Evolutionary conservation across 2,888 invertebrate genomes (phyloP).

Genomic region (Drosophila setosimentum): DNA sequence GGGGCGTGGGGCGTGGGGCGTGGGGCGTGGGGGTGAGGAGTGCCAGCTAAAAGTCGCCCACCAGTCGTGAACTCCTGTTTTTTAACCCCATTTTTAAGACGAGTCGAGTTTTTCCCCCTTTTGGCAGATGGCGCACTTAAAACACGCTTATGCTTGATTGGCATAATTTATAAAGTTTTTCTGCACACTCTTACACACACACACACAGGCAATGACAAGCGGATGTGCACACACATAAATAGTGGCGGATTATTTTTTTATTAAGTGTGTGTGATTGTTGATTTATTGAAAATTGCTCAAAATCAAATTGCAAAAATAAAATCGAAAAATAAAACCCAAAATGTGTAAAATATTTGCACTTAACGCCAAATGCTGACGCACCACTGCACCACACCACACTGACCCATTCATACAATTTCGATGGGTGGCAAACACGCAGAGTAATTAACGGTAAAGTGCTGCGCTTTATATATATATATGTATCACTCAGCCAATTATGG

Average conservation of each 20-base stretch:
- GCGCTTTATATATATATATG: slow-evolving; percentile 56
- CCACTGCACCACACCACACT: not conserved
- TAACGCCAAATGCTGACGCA: slow-evolving; percentile 52
- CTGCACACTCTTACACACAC: slow-evolving; percentile 5
- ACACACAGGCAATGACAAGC: slow-evolving; percentile 17
- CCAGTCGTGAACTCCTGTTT: slow-evolving; percentile 21
- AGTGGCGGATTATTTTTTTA: slow-evolving; percentile 4
- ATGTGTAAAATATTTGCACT: slow-evolving; percentile 65
- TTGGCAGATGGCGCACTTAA: slow-evolving; percentile 67
- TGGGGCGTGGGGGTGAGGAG: not conserved
- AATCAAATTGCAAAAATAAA: slow-evolving; percentile 55
- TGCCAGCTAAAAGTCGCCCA: slow-evolving; percentile 16
- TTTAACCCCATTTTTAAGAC: slow-evolving; percentile 17
- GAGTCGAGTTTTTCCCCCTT: slow-evolving; percentile 35
- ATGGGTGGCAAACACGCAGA: slow-evolving; percentile 79
- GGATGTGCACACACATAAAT: slow-evolving; percentile 47
- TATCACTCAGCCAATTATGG: slow-evolving; percentile 79
- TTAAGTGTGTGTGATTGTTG: slow-evolving; percentile 32
- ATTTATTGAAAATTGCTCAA: slow-evolving; percentile 68
- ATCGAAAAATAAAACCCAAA: slow-evolving; percentile 10
- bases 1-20: not conserved
- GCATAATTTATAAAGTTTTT: slow-evolving; percentile 75
- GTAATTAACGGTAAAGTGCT: slow-evolving; percentile 77
- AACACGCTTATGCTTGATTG: slow-evolving; percentile 77
- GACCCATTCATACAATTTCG: slow-evolving; percentile 74